Evolutionary conservation across 2,797 vertebrate species (phyloP).

Genomic region (Cryptoprocta ferox): DNA sequence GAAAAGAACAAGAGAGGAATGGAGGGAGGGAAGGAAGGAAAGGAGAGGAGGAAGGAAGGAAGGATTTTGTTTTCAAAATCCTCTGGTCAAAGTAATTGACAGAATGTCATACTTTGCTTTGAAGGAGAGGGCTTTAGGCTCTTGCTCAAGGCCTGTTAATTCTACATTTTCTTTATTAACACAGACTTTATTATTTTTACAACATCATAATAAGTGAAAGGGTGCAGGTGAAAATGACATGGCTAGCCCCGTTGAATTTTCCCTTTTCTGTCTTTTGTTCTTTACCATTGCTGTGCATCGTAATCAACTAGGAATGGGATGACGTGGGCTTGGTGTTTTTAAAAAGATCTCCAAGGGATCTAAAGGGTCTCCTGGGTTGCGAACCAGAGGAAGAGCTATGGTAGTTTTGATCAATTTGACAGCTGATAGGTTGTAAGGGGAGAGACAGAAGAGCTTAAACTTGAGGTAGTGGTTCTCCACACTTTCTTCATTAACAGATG

Average conservation of each 20-base stretch:
- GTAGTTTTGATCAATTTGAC: conserved; percentile 24
- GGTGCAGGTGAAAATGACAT: background rate
- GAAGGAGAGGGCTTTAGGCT: background rate
- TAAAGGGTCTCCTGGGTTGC: background rate
- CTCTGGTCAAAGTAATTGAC: background rate
- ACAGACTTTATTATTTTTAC: background rate
- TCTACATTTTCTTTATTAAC: background rate
- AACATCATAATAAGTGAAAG: background rate
- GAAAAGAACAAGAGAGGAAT: background rate
- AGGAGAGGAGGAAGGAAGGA: background rate
- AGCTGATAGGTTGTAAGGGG: background rate
- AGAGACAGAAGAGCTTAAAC: background rate
- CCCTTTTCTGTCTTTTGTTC: background rate
- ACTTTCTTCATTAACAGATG: background rate
- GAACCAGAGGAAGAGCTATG: background rate
- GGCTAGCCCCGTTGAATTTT: background rate
- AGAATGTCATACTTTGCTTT: background rate
- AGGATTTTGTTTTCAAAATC: background rate
- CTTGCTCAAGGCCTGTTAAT: background rate
- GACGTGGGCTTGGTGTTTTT: background rate
- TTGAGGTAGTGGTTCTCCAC: background rate
- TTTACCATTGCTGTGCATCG: background rate
- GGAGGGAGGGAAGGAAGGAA: no score
- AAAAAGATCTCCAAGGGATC: background rate
- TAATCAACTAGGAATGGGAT: background rate